Base-by-base conservation (phyloP, 2,888 invertebrate genomes). In the Polyommatus iphigenia region DNA sequence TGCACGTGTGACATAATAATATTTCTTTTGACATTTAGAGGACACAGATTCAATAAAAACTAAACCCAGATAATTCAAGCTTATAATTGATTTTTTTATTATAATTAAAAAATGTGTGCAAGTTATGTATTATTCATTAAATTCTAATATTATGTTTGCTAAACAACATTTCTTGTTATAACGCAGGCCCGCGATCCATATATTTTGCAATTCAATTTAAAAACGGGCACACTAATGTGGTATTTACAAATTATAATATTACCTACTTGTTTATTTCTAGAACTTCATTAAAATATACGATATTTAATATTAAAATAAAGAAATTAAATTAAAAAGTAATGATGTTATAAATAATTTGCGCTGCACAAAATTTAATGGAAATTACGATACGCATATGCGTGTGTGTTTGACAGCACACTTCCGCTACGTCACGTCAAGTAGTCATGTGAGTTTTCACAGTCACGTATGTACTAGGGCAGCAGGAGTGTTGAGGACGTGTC, bases 381-480 rank as follows among this genome's bases (percentile, higher is more conserved):
- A 36, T 59, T 13, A n/a, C 41, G 18, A 36, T 20, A 41, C 76
- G n/a, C n/a, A n/a, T n/a, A 73, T 75, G 50, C 77, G 73, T 78
- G 77, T 78, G 78, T 77, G 77, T 78, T 15, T 54, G 59, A 18
- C 46, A 77, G 46, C 20, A 54, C 29, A 78, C 76, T 54, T 29
- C 77, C 13, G 59, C 46, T 79, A 80, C 87, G 88, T 87, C 86
- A 87, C 84, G 83, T 85, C 84, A 86, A 88, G 87, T 85, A 86
- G 86, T 86, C 91, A 91, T 94, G 91, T 91, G 93, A 93, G 93
- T 91, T 89, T 86, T 87, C 85, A 80, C 86, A 88, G 88, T 90
- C 92, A 93, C 91, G 90, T 89, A 90, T 92, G 91, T 90, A 94
- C 92, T 84, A 91, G 92, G 93, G 80, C 73, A 85, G 75, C 89